A percentile compares a stretch with the other conserved stretches of the same genome.
These are phyloP conservation scores for Coluber constrictor DNA, from an alignment of 2,797 vertebrate species.

Conservation along the genomic window DNA sequence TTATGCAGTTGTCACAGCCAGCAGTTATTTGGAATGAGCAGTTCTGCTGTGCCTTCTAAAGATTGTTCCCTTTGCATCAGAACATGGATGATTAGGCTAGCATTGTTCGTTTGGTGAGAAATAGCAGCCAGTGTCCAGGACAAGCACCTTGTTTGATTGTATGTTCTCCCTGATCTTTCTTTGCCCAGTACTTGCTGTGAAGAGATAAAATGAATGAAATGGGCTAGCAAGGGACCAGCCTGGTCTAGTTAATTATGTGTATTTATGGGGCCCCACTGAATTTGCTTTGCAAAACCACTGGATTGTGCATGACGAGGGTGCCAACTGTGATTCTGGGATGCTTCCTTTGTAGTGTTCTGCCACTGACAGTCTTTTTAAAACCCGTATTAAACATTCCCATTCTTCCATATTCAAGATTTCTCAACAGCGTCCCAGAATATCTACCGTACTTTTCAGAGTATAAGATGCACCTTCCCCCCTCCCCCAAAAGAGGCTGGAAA, in stretches of 20 bases:
- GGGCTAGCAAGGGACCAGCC: neutral
- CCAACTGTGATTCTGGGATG: neutral
- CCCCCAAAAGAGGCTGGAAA: no score
- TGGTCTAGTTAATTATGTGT: neutral
- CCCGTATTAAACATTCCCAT: rapidly evolving
- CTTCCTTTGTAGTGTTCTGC: neutral
- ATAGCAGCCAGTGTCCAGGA: conserved; percentile 36
- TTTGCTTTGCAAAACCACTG: conserved; percentile 1
- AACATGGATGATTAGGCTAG: conserved; percentile 50
- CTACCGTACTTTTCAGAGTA: neutral
- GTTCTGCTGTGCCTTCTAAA: conserved; percentile 47
- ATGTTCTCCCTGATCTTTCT: conserved; percentile 21
- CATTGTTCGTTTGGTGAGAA: conserved; percentile 45
- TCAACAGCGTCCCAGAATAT: conserved; percentile 12
- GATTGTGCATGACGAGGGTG: neutral
- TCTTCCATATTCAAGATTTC: rapidly evolving
- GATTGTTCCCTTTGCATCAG: conserved; percentile 56
- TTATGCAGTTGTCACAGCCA: neutral
- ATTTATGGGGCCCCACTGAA: conserved; percentile 7
- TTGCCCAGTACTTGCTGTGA: conserved; percentile 42
- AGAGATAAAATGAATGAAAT: conserved; percentile 45
- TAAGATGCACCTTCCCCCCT: no score
- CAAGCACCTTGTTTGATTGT: conserved; percentile 46
- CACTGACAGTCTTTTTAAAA: neutral
- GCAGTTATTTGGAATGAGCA: conserved; percentile 43